Base-by-base conservation (phyloP, 2,888 invertebrate species). In the Polydrusus pterygomalis region DNA sequence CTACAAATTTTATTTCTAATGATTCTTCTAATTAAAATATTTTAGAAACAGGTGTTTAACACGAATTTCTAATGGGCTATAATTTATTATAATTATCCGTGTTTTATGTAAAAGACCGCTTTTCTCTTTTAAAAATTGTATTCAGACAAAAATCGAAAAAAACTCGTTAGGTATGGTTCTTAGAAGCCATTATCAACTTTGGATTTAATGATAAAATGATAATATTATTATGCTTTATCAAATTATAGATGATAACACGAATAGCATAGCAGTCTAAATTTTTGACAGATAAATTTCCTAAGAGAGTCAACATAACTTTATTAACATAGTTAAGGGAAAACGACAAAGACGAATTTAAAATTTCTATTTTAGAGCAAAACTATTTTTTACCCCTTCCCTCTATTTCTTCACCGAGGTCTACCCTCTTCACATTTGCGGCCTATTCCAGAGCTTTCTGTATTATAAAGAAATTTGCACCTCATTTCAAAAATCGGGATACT, bases 41-140 rank as follows among this genome's bases (percentile, higher is more conserved):
- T 20, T n/a, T 30, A 51, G 15, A 64, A 64, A 64, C 71, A 71
- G 71, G 71, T 71, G 71, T 71, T 64, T 51, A 64, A 71, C 49
- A 71, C 38, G 38, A 30, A 65, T 51, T 47, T 25, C 65, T 65
- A 65, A 65, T 65, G 51, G 30, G 13, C 25, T 34, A 51, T 65
- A 65, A 65, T 65, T 65, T 65, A 65, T 65, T 65, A 45, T 51
- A 65, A 65, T 65, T 30, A 34, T 25, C 34, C 25, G 1, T n/a
- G 17, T 65, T 65, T 65, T 34, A 65, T 51, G 51, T 51, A 45
- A 65, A 47, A 47, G 30, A 65, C 34, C 11, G 43, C 43, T 34
- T 51, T 49, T 51, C 65, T 65, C 20, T 34, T 51, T 47, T 47
- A 13, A 34, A 51, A 49, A 25, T 30, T 30, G 30, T 56, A 30